A percentile compares a stretch with the other conserved stretches of the same genome.
Evolutionary conservation across 1,140 invertebrate species (phyloP).

Genomic region (Coptotermes formosanus): DNA sequence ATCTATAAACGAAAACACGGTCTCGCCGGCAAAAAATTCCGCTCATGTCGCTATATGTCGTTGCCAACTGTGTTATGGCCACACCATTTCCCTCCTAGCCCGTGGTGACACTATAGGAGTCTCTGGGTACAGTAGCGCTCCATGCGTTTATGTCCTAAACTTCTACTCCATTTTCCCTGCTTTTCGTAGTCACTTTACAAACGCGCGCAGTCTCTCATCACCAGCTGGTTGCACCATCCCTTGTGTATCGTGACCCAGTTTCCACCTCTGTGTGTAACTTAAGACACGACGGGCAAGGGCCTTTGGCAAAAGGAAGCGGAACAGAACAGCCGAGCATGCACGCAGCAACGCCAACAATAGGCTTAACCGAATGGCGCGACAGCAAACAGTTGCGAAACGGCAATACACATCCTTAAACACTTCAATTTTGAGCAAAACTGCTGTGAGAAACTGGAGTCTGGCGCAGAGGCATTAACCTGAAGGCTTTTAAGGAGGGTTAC

Average conservation of each 20-base stretch:
- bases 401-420: no score
- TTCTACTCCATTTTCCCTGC: background rate
- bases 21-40: background rate
- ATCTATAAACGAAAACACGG: background rate
- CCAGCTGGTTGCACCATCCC: background rate
- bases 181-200: conserved; percentile 2
- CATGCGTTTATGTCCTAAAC: background rate
- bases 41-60: background rate
- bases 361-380: no score
- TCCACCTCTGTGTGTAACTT: background rate
- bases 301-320: background rate
- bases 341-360: background rate
- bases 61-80: background rate
- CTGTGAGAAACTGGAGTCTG: no score
- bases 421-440: no score
- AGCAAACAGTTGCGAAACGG: no score
- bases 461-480: no score
- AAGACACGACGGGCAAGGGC: background rate
- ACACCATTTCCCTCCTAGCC: background rate
- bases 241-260: background rate
- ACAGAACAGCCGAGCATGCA: background rate
- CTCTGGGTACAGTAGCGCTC: background rate
- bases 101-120: background rate
- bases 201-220: background rate
- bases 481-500: no score